Percentiles rank a stretch among this genome's conserved stretches.
Evolutionary conservation across 2,113 vertebrate species (phyloP).

Genomic region (Phyllopteryx taeniolatus): DNA sequence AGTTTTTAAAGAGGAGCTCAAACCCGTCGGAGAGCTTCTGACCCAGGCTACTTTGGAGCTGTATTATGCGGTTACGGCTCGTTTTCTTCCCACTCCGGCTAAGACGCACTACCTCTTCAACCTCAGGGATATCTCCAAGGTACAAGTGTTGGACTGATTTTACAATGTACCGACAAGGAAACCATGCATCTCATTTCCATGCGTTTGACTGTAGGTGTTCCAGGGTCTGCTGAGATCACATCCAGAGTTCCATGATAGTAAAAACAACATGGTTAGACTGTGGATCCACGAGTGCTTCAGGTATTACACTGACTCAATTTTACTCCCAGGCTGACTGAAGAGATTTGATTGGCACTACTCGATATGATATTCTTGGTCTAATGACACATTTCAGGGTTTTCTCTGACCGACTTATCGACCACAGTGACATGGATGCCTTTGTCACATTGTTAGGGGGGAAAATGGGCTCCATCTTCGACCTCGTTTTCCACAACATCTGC

Average conservation of each 20-base stretch:
- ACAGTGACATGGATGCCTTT: slow-evolving; percentile 78
- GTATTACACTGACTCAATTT: slow-evolving; percentile 46
- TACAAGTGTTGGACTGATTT: slow-evolving; percentile 28
- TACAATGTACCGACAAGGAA: not conserved
- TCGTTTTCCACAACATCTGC: slow-evolving; percentile 81
- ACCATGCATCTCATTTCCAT: not conserved
- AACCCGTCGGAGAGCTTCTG: slow-evolving; percentile 76
- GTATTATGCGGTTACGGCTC: slow-evolving; percentile 74
- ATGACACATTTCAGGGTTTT: slow-evolving; percentile 77
- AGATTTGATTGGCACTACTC: not conserved
- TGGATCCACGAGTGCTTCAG: slow-evolving; percentile 92
- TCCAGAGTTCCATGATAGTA: slow-evolving; percentile 82
- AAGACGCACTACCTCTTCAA: slow-evolving; percentile 92
- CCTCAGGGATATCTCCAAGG: slow-evolving; percentile 90
- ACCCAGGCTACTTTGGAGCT: slow-evolving; percentile 83
- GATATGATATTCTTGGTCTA: not conserved
- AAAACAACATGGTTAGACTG: slow-evolving; percentile 77
- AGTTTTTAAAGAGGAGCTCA: slow-evolving; percentile 81
- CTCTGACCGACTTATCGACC: slow-evolving; percentile 83
- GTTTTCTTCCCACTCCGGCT: slow-evolving; percentile 84
- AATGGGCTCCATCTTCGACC: slow-evolving; percentile 77
- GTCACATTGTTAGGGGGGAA: slow-evolving; percentile 75
- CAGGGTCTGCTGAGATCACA: slow-evolving; percentile 84
- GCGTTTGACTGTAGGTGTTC: slow-evolving; percentile 74
- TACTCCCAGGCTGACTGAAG: not conserved